Conservation (phyloP, 1,140 invertebrate species). For the Stenopsyche tienmushanensis region DNA sequence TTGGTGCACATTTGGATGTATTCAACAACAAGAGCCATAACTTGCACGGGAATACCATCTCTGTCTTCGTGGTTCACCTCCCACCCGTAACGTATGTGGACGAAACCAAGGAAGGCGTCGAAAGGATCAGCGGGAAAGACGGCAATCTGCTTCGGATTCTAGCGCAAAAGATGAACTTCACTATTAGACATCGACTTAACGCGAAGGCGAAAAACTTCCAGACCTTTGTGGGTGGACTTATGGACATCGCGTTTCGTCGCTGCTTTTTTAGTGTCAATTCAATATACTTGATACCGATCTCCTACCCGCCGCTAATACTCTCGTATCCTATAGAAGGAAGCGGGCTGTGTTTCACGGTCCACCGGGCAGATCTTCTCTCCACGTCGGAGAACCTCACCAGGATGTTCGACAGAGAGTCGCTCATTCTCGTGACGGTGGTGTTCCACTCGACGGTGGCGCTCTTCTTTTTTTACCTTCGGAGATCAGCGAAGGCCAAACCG, state of each 20-base stretch:
- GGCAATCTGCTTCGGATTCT: slow-evolving; percentile 26
- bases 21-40: slow-evolving; percentile 15
- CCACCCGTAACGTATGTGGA: slow-evolving; percentile 16
- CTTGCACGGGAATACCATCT: slow-evolving; percentile 26
- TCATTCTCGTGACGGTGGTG: slow-evolving; percentile 13
- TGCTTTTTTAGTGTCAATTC: slow-evolving; percentile 16
- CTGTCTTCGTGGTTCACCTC: slow-evolving; percentile 7
- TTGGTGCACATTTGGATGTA: background rate
- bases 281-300: slow-evolving; percentile 21
- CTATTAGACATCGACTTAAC: background rate
- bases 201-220: background rate
- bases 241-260: slow-evolving; percentile 24
- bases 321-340: slow-evolving; percentile 34
- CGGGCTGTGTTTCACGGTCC: slow-evolving; percentile 35
- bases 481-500: background rate
- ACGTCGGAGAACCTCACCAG: slow-evolving; percentile 28
- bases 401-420: slow-evolving; percentile 28
- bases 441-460: slow-evolving; percentile 14
- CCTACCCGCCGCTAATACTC: slow-evolving; percentile 24
- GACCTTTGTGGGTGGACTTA: slow-evolving; percentile 19
- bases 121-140: slow-evolving; percentile 33
- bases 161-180: slow-evolving; percentile 34
- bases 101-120: slow-evolving; percentile 12
- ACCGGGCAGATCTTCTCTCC: slow-evolving; percentile 19
- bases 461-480: slow-evolving; percentile 13